phyloP scores from a whole-genome alignment of 2,888 invertebrate genomes.

The Conistra vaccinii region DNA sequence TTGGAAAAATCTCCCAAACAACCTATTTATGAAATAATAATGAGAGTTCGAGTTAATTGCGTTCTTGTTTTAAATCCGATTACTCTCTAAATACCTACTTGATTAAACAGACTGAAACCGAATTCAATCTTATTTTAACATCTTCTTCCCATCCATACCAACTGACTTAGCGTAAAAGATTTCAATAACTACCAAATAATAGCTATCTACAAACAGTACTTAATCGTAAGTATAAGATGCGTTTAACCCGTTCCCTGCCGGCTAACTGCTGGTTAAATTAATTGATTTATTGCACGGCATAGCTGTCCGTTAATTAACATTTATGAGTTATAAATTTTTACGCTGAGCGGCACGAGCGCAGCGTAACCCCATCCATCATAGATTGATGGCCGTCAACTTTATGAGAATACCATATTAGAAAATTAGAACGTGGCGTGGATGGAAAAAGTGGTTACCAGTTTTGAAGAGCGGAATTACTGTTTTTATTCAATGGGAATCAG shows the following conservation, averaged over 20 bases:
- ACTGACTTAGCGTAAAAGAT: conserved; percentile 18
- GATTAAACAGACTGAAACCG: background rate
- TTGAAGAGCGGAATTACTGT: conserved; percentile 16
- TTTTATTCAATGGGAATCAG: conserved; percentile 46
- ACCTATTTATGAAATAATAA: background rate
- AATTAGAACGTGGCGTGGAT: conserved; percentile 32
- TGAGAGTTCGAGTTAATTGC: background rate
- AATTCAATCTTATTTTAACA: background rate
- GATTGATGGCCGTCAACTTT: conserved; percentile 53
- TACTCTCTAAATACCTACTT: background rate
- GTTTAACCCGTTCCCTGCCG: conserved; percentile 51
- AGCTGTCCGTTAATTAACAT: conserved; percentile 80
- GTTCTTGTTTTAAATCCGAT: background rate
- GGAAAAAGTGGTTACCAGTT: conserved; percentile 25
- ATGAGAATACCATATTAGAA: conserved; percentile 49
- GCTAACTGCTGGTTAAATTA: conserved; percentile 71
- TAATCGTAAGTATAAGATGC: conserved; percentile 28
- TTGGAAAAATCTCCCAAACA: background rate
- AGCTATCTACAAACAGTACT: conserved; percentile 34
- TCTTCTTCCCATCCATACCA: background rate
- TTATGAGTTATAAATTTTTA: conserved; percentile 76
- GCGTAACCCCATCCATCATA: conserved; percentile 58
- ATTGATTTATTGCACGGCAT: conserved; percentile 78
- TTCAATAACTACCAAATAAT: conserved; percentile 27
- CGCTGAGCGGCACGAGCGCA: conserved; percentile 44